These are phyloP conservation scores for Corvus hawaiiensis DNA, from an alignment of 2,113 vertebrate genomes.

Conservation along the genomic window DNA sequence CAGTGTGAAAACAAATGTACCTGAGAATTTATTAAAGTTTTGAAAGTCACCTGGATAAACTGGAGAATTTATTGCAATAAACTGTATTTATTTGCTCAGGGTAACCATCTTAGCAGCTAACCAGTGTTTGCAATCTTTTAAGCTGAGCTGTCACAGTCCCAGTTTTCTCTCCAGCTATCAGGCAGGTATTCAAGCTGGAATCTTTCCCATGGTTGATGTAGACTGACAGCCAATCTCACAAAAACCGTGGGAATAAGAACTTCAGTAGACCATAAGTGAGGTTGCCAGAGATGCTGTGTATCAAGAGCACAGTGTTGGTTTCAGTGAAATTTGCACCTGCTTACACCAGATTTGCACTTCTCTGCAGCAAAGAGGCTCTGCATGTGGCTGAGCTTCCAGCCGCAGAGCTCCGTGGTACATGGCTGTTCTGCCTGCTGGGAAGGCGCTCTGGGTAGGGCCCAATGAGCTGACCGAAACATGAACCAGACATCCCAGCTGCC, in stretches of 20 bases:
- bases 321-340: constrained; percentile 30
- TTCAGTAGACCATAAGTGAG: background rate
- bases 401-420: background rate
- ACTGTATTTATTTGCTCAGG: background rate
- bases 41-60: background rate
- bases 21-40: constrained; percentile 1
- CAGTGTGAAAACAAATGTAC: background rate
- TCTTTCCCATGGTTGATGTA: background rate
- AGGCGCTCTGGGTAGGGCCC: background rate
- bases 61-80: background rate
- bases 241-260: background rate
- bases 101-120: background rate
- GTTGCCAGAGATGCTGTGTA: background rate
- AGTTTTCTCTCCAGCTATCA: background rate
- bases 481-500: constrained; percentile 24
- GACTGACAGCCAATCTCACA: background rate
- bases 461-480: constrained; percentile 12
- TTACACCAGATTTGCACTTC: constrained; percentile 32
- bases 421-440: background rate
- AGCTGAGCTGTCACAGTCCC: background rate
- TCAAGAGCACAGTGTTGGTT: background rate
- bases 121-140: background rate
- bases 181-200: background rate
- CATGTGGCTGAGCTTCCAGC: background rate
- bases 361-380: background rate